These are phyloP conservation scores for Baronia brevicornis DNA, from an alignment of 2,888 invertebrate species.

Conservation along the genomic window DNA sequence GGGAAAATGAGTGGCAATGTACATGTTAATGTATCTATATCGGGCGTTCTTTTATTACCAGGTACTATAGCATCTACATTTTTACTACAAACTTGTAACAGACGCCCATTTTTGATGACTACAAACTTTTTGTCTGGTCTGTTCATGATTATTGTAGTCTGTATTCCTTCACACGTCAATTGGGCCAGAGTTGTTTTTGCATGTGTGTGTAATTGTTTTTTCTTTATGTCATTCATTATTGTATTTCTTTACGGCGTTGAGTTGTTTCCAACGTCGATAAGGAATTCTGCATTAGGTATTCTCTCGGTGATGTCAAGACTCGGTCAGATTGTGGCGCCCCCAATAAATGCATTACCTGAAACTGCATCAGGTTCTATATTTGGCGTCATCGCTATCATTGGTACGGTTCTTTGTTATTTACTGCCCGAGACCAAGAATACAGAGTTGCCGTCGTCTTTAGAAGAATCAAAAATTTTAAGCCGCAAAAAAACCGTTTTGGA, in stretches of 20 bases:
- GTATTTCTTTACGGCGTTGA: conserved; percentile 92
- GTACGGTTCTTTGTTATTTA: conserved; percentile 76
- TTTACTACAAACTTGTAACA: conserved; percentile 75
- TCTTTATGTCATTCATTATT: too few relatives aligned
- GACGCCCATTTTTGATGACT: conserved; percentile 76
- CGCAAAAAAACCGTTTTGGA: conserved; percentile 16
- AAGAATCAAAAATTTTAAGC: conserved; percentile 34
- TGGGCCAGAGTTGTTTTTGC: conserved; percentile 77
- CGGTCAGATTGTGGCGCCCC: conserved; percentile 87
- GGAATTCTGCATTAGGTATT: conserved; percentile 87
- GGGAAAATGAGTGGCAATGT: conserved; percentile 84
- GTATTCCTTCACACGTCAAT: conserved; percentile 29
- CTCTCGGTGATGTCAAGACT: conserved; percentile 86
- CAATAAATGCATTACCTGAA: conserved; percentile 76
- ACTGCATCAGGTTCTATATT: conserved; percentile 66
- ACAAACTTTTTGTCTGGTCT: conserved; percentile 61
- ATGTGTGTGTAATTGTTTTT: conserved; percentile 83
- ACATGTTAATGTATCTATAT: conserved; percentile 85
- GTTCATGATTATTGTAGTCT: conserved; percentile 41
- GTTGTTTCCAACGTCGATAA: conserved; percentile 88
- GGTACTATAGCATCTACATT: conserved; percentile 75
- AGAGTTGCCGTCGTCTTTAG: conserved; percentile 45
- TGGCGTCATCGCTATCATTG: conserved; percentile 78
- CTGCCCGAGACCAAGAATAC: conserved; percentile 76
- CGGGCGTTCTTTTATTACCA: conserved; percentile 79